phyloP scores from a whole-genome alignment of 2,888 invertebrate species.

The Mimachlamys varia region DNA sequence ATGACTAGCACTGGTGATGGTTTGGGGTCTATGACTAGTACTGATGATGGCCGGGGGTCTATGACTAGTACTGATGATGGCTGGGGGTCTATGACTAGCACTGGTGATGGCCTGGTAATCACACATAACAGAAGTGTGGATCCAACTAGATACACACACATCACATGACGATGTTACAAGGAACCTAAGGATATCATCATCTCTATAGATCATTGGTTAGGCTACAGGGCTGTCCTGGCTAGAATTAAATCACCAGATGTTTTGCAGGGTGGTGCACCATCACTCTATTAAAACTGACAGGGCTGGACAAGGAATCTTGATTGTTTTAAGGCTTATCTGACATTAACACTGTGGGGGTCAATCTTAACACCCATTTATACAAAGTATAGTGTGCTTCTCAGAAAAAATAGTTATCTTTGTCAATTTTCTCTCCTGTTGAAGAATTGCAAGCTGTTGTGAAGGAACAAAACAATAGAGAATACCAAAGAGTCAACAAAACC shows the following conservation, averaged over 20 bases:
- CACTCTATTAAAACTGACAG: constrained; percentile 1
- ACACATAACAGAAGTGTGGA: not conserved
- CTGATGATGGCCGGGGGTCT: too few relatives aligned
- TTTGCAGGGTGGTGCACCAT: constrained; percentile 11
- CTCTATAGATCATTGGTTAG: not conserved
- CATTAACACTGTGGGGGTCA: not conserved
- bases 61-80: not conserved
- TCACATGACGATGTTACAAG: not conserved
- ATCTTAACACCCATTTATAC: not conserved
- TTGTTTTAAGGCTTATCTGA: constrained; percentile 1
- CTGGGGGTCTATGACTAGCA: not conserved
- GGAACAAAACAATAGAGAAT: too few relatives aligned
- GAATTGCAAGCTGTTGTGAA: too few relatives aligned
- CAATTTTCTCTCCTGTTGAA: too few relatives aligned
- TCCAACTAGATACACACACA: not conserved
- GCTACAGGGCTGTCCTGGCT: not conserved
- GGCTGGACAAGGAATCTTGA: not conserved
- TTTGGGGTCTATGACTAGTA: not conserved
- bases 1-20: too few relatives aligned
- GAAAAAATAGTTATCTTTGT: too few relatives aligned
- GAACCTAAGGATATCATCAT: not conserved
- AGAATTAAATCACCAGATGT: not conserved
- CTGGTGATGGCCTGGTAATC: not conserved
- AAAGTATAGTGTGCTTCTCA: not conserved
- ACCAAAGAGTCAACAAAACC: too few relatives aligned